phyloP scores from a whole-genome alignment of 2,888 invertebrate species.

The Yponomeuta cagnagella region DNA sequence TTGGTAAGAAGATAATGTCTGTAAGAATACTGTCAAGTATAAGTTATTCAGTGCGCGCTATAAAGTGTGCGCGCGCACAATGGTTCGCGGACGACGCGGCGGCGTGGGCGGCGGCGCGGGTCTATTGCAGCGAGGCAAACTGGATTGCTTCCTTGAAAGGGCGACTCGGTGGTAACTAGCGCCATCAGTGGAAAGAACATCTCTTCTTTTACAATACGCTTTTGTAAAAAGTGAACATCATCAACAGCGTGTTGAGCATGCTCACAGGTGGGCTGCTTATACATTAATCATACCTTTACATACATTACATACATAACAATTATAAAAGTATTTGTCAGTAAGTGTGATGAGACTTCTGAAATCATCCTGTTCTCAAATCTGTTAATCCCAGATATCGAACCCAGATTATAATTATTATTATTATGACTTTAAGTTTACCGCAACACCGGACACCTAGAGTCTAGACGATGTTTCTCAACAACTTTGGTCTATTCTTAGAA shows the following conservation, averaged over 20 bases:
- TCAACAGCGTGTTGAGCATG: too few relatives aligned
- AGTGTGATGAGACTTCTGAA: too few relatives aligned
- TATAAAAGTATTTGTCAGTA: too few relatives aligned
- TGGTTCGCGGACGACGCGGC: background rate
- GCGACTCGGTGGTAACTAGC: too few relatives aligned
- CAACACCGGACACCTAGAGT: background rate
- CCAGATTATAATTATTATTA: background rate
- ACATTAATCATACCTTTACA: too few relatives aligned
- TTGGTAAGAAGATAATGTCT: background rate
- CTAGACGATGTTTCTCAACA: background rate
- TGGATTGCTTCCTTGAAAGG: background rate
- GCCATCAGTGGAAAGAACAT: background rate
- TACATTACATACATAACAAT: too few relatives aligned
- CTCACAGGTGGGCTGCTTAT: too few relatives aligned
- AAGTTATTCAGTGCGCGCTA: slow-evolving; percentile 1
- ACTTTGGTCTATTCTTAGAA: background rate
- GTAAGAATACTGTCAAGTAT: background rate
- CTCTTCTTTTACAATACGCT: too few relatives aligned
- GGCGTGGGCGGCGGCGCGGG: background rate
- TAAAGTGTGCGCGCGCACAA: slow-evolving; percentile 1
- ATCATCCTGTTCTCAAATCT: too few relatives aligned
- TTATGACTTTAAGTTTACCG: background rate
- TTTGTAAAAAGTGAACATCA: too few relatives aligned
- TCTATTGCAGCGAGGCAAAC: background rate
- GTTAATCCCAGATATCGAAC: background rate